Evolutionary conservation across 2,113 vertebrate species (phyloP).

Genomic region (Syngnathus scovelli): DNA sequence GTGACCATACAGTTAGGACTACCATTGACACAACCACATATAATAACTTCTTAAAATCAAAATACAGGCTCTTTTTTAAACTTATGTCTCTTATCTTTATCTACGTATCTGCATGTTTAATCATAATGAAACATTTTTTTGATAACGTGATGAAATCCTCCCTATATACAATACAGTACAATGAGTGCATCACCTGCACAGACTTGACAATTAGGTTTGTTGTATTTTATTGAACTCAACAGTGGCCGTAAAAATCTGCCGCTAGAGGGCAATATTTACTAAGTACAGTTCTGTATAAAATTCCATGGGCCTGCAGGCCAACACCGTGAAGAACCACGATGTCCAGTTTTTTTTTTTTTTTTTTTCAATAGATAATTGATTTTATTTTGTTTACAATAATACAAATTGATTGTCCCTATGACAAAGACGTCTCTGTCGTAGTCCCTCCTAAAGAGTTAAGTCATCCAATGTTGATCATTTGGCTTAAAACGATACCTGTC

Average conservation of each 20-base stretch:
- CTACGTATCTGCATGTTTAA: not conserved
- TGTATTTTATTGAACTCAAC: not conserved
- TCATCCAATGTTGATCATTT: not conserved
- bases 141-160: not conserved
- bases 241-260: constrained; percentile 7
- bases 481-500: not conserved
- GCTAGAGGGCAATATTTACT: constrained; percentile 64
- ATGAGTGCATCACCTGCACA: not conserved
- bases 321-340: not conserved
- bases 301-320: not conserved
- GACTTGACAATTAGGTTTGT: not conserved
- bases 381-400: not conserved
- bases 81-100: not conserved
- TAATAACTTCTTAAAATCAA: not conserved
- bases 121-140: not conserved
- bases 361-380: not conserved
- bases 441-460: not conserved
- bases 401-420: not conserved
- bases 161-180: not conserved
- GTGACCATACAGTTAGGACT: not conserved
- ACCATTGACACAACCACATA: not conserved
- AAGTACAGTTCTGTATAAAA: constrained; percentile 15
- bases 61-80: not conserved
- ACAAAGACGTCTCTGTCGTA: not conserved
- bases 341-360: too few relatives aligned